Evolutionary conservation across 2,888 invertebrate genomes (phyloP).

Genomic region (Macaria notata): DNA sequence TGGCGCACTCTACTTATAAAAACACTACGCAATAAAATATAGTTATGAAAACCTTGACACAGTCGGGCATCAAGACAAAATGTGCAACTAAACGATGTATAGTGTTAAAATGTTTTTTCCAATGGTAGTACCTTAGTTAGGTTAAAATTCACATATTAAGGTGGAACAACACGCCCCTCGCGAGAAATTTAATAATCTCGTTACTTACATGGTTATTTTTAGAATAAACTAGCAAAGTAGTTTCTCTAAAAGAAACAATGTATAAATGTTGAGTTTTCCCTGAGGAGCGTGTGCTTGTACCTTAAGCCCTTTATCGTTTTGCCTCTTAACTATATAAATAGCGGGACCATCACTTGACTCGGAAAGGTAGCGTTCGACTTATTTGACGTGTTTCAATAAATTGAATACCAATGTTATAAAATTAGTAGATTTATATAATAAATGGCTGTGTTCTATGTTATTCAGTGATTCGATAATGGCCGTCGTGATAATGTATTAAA

Average conservation of each 20-base stretch:
- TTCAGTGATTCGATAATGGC: conserved; percentile 16
- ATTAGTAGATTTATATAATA: conserved; percentile 28
- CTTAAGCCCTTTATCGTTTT: conserved; percentile 39
- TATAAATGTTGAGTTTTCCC: no score
- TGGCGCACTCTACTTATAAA: neutral
- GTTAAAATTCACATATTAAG: conserved; percentile 43
- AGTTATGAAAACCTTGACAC: no score
- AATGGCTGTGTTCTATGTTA: conserved; percentile 34
- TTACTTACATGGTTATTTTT: no score
- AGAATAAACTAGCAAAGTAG: no score
- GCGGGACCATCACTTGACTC: conserved; percentile 39
- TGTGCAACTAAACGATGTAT: conserved; percentile 47
- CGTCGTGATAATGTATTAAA: conserved; percentile 21
- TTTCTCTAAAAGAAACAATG: no score
- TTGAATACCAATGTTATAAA: conserved; percentile 16
- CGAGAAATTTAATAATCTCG: no score
- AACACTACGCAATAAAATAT: neutral
- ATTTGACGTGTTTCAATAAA: conserved; percentile 21
- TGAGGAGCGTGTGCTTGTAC: no score
- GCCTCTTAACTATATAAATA: conserved; percentile 39
- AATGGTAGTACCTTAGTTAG: conserved; percentile 48
- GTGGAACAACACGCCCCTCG: no score
- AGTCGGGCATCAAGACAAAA: conserved; percentile 58
- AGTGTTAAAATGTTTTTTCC: conserved; percentile 47
- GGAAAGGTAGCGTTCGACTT: conserved; percentile 35